Percentiles rank a stretch among this genome's conserved stretches.
Evolutionary conservation across 2,113 vertebrate genomes (phyloP).

Genomic region (Chrysochloris asiatica): DNA sequence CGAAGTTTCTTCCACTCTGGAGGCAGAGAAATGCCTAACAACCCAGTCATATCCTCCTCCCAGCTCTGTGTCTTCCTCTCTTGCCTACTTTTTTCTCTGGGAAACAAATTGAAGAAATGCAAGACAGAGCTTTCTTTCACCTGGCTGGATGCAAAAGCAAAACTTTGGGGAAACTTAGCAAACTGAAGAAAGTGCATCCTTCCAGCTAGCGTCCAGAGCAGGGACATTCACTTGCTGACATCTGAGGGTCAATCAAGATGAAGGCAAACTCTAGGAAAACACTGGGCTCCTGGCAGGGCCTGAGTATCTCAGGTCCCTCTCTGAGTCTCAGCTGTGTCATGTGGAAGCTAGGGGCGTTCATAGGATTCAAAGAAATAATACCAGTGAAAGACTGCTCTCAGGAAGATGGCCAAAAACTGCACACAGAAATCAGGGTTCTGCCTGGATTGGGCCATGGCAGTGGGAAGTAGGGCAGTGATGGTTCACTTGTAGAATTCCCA

Average conservation of each 20-base stretch:
- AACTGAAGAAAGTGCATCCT: no score
- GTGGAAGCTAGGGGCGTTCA: no score
- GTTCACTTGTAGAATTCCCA: neutral
- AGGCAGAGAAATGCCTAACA: neutral
- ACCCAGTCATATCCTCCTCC: rapidly evolving
- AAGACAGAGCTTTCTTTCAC: neutral
- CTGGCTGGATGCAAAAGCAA: neutral
- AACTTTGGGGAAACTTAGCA: neutral
- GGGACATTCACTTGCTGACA: neutral
- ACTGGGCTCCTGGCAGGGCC: neutral
- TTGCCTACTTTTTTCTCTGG: neutral
- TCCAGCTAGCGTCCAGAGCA: rapidly evolving
- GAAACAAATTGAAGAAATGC: neutral
- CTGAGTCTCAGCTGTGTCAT: no score
- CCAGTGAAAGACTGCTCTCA: no score
- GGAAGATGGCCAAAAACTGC: neutral
- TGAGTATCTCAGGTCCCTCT: neutral
- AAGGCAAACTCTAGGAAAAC: neutral
- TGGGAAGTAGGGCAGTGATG: neutral
- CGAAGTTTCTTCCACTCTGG: neutral
- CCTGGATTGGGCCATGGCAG: neutral
- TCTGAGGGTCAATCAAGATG: no score
- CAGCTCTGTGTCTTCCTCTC: no score
- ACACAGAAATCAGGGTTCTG: neutral
- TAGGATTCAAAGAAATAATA: no score